phyloP scores from a whole-genome alignment of 2,113 vertebrate genomes.

The Sinosuthora webbiana region DNA sequence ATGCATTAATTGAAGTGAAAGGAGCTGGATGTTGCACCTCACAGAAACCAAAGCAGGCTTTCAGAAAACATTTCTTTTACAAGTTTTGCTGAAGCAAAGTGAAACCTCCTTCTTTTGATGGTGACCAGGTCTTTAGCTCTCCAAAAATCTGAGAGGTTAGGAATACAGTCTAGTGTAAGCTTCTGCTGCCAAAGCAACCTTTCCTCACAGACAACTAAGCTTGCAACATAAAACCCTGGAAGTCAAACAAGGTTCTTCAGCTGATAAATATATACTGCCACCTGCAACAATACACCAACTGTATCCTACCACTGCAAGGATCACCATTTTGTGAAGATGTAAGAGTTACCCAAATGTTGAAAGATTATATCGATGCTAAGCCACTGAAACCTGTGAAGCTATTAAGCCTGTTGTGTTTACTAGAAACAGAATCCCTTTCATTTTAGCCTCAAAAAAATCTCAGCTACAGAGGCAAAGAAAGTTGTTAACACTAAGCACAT shows the following conservation, averaged over 20 bases:
- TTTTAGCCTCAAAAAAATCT: background rate
- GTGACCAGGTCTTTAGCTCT: background rate
- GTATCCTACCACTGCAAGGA: background rate
- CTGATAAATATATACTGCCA: background rate
- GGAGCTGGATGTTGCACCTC: background rate
- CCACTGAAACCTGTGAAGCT: background rate
- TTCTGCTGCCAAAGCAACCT: background rate
- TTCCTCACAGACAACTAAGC: background rate
- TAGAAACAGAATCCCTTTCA: background rate
- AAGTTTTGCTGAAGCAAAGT: background rate
- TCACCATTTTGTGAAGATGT: background rate
- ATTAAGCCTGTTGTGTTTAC: background rate
- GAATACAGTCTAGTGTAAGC: background rate
- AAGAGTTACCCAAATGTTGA: background rate
- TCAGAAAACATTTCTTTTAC: background rate
- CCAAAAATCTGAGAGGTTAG: background rate
- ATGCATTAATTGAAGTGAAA: constrained; percentile 51
- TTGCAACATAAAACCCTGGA: background rate
- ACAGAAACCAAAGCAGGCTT: background rate
- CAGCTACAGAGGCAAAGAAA: background rate
- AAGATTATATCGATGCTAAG: background rate
- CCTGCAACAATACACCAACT: background rate
- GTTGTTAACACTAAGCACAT: fast-evolving
- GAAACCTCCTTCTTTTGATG: background rate
- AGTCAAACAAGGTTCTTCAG: background rate